Evolutionary conservation across 2,113 vertebrate species (phyloP).

Genomic region (Sorex araneus): DNA sequence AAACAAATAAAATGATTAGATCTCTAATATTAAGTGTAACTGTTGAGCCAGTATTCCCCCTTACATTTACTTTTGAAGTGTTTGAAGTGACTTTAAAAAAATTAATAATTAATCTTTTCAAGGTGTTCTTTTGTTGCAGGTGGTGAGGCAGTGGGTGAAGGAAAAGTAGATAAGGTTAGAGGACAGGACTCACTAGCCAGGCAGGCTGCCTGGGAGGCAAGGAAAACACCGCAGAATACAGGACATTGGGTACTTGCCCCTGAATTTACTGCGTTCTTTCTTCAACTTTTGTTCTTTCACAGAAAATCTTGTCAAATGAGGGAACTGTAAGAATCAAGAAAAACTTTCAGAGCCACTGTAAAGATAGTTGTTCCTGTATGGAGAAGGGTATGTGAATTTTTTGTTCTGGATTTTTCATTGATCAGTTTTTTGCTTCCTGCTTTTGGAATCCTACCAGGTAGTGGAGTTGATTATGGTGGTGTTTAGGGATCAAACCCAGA

Average conservation of each 20-base stretch:
- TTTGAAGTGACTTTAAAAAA: constrained; percentile 74
- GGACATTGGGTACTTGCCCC: not conserved
- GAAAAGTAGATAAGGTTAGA: constrained; percentile 67
- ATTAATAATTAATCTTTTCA: constrained; percentile 83
- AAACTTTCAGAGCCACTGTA: not conserved
- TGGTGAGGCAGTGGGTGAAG: constrained; percentile 62
- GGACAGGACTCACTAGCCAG: not conserved
- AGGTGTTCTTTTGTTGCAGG: constrained; percentile 65
- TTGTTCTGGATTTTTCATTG: not conserved
- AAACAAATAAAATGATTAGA: constrained; percentile 56
- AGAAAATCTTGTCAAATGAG: not conserved
- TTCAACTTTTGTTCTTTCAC: constrained; percentile 60
- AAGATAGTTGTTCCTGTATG: not conserved
- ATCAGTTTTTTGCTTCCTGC: no score
- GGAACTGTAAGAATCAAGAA: not conserved
- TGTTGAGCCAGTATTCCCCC: not conserved
- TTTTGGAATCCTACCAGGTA: no score
- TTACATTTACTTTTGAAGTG: constrained; percentile 64
- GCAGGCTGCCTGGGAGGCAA: constrained; percentile 26
- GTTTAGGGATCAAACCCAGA: no score
- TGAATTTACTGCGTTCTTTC: not conserved
- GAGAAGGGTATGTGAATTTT: constrained; percentile 7
- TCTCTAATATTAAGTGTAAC: constrained; percentile 1
- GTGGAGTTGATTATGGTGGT: no score
- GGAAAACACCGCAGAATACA: not conserved